phyloP scores from a whole-genome alignment of 2,113 vertebrate genomes.

The Periophthalmodon schlosseri region DNA sequence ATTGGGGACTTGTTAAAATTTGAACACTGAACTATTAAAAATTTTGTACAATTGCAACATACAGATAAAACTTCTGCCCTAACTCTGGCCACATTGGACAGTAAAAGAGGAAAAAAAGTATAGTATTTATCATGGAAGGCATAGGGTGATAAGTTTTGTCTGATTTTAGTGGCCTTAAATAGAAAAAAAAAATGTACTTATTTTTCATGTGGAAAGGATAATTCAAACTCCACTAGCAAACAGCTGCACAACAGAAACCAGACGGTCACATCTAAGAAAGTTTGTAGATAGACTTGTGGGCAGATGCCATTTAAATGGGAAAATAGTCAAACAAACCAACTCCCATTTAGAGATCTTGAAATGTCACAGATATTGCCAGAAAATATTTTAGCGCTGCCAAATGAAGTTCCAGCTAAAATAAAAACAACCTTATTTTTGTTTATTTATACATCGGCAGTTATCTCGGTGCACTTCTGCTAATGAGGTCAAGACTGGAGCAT shows the following conservation, averaged over 20 bases:
- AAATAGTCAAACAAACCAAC: slow-evolving; percentile 1
- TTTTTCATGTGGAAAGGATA: neutral
- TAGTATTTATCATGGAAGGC: too few species aligned
- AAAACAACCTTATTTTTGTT: slow-evolving; percentile 5
- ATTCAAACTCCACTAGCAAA: neutral
- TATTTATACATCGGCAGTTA: slow-evolving; percentile 8
- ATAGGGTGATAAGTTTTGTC: neutral
- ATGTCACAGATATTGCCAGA: neutral
- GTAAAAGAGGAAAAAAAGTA: neutral
- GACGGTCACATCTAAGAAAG: neutral
- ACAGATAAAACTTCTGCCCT: too few species aligned
- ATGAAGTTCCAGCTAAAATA: neutral
- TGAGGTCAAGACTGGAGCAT: slow-evolving; percentile 7
- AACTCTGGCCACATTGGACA: neutral
- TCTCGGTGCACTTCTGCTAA: slow-evolving; percentile 4
- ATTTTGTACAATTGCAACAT: too few species aligned
- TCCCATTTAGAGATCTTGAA: neutral
- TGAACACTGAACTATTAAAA: too few species aligned
- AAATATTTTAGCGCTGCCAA: neutral
- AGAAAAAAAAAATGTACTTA: neutral
- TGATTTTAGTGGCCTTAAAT: neutral
- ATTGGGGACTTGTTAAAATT: too few species aligned
- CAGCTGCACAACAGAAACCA: neutral
- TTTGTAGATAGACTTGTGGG: neutral
- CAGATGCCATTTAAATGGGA: neutral